These are phyloP conservation scores for Monopterus albus DNA, from an alignment of 2,113 vertebrate species.

Conservation along the genomic window DNA sequence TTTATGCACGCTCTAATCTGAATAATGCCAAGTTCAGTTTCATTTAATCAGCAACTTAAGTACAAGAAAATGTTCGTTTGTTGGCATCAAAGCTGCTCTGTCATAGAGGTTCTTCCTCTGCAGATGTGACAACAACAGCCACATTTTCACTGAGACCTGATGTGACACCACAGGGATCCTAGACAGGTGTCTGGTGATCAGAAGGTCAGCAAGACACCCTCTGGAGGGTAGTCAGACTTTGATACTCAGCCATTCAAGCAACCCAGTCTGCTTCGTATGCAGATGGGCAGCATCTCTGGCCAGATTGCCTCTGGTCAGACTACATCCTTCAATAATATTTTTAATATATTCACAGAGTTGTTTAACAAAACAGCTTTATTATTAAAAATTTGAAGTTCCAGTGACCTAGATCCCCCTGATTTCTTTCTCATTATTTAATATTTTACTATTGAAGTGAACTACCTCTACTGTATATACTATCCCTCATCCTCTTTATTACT, in stretches of 20 bases:
- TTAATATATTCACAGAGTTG: conserved; percentile 58
- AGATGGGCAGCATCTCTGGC: conserved; percentile 68
- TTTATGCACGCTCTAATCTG: conserved; percentile 1
- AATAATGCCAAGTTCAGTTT: conserved; percentile 15
- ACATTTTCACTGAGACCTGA: conserved; percentile 37
- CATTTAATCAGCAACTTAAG: conserved; percentile 12
- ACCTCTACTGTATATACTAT: background rate
- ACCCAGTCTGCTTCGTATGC: conserved; percentile 36
- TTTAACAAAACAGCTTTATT: conserved; percentile 62
- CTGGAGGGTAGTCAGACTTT: conserved; percentile 62
- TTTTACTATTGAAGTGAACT: conserved; percentile 10
- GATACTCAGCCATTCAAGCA: conserved; percentile 60
- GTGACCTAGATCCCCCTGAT: background rate
- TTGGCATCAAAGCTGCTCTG: conserved; percentile 27
- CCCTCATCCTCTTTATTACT: background rate
- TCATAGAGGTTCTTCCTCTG: too few relatives aligned
- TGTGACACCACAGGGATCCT: conserved; percentile 43
- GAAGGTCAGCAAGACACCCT: conserved; percentile 76
- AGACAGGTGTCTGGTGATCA: conserved; percentile 37
- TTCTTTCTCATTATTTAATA: conserved; percentile 1
- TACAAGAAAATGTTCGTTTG: conserved; percentile 20
- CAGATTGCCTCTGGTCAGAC: conserved; percentile 59
- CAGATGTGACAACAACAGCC: conserved; percentile 55
- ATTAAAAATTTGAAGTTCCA: conserved; percentile 16
- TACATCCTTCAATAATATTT: conserved; percentile 56